Conservation (phyloP, 1,140 invertebrate genomes). For the Papilio aristodemus region DNA sequence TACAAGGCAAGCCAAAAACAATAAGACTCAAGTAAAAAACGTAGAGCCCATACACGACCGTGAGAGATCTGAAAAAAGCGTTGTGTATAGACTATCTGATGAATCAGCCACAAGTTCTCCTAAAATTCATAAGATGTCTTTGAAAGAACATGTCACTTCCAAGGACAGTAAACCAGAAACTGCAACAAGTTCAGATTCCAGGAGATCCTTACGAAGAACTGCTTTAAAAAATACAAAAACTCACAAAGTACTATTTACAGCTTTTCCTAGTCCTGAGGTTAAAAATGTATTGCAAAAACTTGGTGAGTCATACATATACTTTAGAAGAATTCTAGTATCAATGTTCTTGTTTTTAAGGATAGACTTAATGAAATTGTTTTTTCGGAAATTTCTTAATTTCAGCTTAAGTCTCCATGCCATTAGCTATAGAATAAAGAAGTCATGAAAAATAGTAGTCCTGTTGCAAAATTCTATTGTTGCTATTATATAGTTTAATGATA, state of each 20-base stretch:
- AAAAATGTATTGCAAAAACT: slow-evolving; percentile 57
- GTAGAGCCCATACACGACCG: background rate
- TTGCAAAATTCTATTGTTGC: slow-evolving; percentile 4
- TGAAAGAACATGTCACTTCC: slow-evolving; percentile 35
- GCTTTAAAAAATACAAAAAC: slow-evolving; percentile 44
- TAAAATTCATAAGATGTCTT: slow-evolving; percentile 25
- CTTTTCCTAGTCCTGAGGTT: slow-evolving; percentile 57
- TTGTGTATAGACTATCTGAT: slow-evolving; percentile 9
- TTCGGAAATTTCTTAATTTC: no score
- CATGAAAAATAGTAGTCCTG: no score
- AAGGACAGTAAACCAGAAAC: slow-evolving; percentile 51
- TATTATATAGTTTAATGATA: slow-evolving; percentile 10
- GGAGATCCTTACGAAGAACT: slow-evolving; percentile 41
- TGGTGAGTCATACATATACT: slow-evolving; percentile 49
- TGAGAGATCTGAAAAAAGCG: slow-evolving; percentile 22
- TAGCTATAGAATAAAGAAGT: no score
- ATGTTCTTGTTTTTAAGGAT: no score
- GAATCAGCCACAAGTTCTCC: slow-evolving; percentile 26
- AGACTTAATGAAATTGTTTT: no score
- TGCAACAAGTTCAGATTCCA: slow-evolving; percentile 28
- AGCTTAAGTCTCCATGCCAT: no score
- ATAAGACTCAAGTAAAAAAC: slow-evolving; percentile 1
- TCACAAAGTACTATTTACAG: slow-evolving; percentile 64
- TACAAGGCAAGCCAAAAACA: slow-evolving; percentile 17
- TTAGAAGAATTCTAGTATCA: background rate